Evolutionary conservation across 2,113 vertebrate genomes (phyloP).

Genomic region (Apteryx owenii): DNA sequence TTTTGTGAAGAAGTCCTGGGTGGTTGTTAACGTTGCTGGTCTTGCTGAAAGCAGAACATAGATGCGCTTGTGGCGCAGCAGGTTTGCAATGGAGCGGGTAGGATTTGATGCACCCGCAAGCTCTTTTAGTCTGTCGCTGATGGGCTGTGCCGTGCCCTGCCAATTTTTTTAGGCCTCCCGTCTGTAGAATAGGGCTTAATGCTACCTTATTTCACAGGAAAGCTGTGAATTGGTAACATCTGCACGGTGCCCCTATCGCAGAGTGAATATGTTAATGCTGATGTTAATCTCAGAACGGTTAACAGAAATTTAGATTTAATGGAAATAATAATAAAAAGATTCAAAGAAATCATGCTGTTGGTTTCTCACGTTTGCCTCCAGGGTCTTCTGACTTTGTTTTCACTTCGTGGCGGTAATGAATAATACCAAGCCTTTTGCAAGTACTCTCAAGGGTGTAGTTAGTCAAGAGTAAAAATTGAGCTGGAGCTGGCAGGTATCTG

Average conservation of each 20-base stretch:
- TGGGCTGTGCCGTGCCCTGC: fast-evolving
- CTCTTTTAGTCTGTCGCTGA: neutral
- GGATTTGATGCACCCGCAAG: neutral
- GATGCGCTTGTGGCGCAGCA: fast-evolving
- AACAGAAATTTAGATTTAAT: neutral
- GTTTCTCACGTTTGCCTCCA: neutral
- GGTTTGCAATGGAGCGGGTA: neutral
- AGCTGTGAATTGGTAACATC: neutral
- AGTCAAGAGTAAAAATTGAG: neutral
- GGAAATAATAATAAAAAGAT: neutral
- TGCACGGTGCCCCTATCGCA: neutral
- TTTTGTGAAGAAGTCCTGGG: neutral
- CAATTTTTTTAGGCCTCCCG: neutral
- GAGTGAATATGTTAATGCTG: neutral
- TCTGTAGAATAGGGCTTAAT: neutral
- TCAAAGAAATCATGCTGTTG: neutral
- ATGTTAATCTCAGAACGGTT: neutral
- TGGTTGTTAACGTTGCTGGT: neutral
- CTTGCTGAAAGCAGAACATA: neutral
- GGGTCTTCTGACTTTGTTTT: conserved; percentile 8
- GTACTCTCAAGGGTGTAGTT: conserved; percentile 15
- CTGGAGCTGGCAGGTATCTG: neutral
- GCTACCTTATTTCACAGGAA: neutral
- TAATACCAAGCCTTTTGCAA: neutral
- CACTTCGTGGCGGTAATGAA: neutral